Evolutionary conservation across 2,797 vertebrate species (phyloP), one percentile per base, ranked within the genome.

Genomic region (Diglossa cyanea): DNA sequence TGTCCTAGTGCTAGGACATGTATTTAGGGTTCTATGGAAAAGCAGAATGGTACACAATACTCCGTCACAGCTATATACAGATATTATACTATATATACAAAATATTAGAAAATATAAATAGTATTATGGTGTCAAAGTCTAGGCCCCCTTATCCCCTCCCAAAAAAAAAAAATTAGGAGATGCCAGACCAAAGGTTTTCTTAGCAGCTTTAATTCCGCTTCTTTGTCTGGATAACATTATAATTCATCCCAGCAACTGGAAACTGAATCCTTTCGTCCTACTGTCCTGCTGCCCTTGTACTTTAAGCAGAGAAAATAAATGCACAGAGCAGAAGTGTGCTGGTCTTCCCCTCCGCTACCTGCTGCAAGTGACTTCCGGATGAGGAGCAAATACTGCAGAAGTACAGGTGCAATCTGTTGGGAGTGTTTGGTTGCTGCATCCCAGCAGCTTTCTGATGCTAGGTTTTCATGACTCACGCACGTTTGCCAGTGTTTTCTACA

Each of bases 251-350:
- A 30, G n/a, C 17, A 57, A 30, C 10, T 33, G 44, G 11, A 25
- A 70, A 16, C 20, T 11, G 23, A 55, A 17, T 44, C 57, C 16
- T 42, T 50, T 63, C 28, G 25, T 72, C 26, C 53, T 24, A 2
- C 18, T 37, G n/a, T 10, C 25, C 51, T 20, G 21, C 25, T 3
- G 5, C 65, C 7, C 6, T 28, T 3, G 2, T 26, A 6, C 13
- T 0, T 17, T 1, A 18, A 18, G 25, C 47, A 37, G 35, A 35
- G 65, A 19, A 25, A 77, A 11, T 4, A 25, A 77, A 10, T 4
- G 7, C 5, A 2, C 35, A 20, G 50, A 21, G 24, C 24, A 16
- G 7, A 15, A 8, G 8, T 9, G 37, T 0, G 3, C 35, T 33
- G n/a, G 4, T 31, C 14, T 35, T 35, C 12, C 23, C n/a, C 11